phyloP scores from a whole-genome alignment of 2,113 vertebrate species.

The Protomyctophum bolini region DNA sequence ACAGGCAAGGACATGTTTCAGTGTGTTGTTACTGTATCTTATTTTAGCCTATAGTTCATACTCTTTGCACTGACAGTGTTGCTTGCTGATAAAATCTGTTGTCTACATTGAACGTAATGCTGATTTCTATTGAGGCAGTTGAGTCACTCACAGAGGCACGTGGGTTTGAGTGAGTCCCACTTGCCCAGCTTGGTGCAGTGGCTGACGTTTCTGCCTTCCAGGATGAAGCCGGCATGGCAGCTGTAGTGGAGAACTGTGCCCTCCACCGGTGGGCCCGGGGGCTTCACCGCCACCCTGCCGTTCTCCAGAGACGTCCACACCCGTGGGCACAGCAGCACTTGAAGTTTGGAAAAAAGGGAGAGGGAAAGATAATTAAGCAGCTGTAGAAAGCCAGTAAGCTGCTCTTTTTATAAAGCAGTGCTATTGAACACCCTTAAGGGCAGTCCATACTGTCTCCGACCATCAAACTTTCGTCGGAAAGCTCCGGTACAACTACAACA shows the following conservation, averaged over 20 bases:
- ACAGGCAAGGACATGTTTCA: too few species aligned
- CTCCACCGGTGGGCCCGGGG: constrained; percentile 84
- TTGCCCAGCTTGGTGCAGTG: constrained; percentile 89
- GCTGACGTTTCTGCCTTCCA: constrained; percentile 85
- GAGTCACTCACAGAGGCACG: constrained; percentile 85
- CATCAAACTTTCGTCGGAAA: too few species aligned
- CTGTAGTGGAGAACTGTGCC: constrained; percentile 86
- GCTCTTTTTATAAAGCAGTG: too few species aligned
- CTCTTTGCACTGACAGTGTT: not conserved
- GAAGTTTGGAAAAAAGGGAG: not conserved
- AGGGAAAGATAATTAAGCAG: not conserved
- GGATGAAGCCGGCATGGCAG: constrained; percentile 87
- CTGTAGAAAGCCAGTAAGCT: too few species aligned
- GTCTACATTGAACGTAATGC: not conserved
- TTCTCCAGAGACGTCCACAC: constrained; percentile 92
- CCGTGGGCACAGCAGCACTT: constrained; percentile 88
- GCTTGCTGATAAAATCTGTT: too few species aligned
- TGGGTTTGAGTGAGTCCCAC: constrained; percentile 89
- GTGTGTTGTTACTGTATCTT: too few species aligned
- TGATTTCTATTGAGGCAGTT: not conserved
- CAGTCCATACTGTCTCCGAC: too few species aligned
- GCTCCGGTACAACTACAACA: too few species aligned
- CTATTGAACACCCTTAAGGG: too few species aligned
- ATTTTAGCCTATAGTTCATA: not conserved
- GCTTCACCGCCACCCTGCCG: constrained; percentile 80